Evolutionary conservation across 2,113 vertebrate genomes (phyloP).

Genomic region (Sinosuthora webbiana): DNA sequence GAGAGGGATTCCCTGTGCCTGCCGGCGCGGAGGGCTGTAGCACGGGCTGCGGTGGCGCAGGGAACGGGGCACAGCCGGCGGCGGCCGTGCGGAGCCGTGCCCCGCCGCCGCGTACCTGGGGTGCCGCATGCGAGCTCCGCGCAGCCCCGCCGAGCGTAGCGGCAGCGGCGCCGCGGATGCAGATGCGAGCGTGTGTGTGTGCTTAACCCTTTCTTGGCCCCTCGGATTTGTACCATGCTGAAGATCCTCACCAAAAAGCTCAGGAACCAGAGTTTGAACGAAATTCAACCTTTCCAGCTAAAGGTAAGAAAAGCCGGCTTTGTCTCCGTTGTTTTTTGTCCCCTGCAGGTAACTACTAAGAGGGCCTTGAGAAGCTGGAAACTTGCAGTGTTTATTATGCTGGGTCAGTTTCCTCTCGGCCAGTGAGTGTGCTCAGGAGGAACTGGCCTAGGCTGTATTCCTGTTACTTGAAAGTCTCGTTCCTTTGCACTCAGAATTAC

Average conservation of each 20-base stretch:
- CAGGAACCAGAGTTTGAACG: slow-evolving; percentile 86
- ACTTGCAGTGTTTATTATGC: background rate
- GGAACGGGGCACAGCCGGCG: background rate
- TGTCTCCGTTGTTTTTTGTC: background rate
- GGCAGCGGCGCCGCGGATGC: background rate
- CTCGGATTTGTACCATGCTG: slow-evolving; percentile 75
- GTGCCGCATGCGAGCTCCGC: background rate
- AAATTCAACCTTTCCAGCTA: slow-evolving; percentile 87
- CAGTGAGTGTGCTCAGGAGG: background rate
- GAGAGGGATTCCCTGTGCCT: background rate
- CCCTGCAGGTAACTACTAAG: background rate
- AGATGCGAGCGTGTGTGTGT: background rate
- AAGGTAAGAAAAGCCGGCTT: slow-evolving; percentile 75
- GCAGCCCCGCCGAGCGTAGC: background rate
- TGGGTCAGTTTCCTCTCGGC: background rate
- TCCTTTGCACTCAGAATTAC: background rate
- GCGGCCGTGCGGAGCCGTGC: background rate
- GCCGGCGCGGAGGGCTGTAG: background rate
- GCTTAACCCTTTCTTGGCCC: slow-evolving; percentile 55
- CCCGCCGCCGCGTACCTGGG: background rate
- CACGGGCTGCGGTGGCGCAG: background rate
- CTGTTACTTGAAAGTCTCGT: background rate
- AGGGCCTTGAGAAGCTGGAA: background rate
- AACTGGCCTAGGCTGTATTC: background rate
- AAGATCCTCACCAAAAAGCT: slow-evolving; percentile 90